Base-by-base conservation (phyloP, 2,888 invertebrate species). In the Cantharis flavilabris region DNA sequence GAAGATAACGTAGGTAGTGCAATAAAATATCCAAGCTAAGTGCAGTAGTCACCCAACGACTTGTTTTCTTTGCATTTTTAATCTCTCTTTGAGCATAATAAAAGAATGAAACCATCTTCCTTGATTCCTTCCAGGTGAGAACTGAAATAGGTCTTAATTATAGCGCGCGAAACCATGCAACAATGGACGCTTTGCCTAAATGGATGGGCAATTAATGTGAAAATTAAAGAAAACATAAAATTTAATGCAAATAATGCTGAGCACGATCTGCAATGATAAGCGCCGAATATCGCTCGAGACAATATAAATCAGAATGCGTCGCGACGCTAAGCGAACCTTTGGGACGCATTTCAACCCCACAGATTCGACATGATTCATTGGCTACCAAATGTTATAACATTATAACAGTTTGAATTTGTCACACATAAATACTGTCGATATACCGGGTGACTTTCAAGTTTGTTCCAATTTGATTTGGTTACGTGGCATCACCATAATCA, bases 361-460 rank as follows among this genome's bases (percentile, higher is more conserved):
- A 74, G 75, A 77, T 73, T 70, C 78, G 77, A 81, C 82, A 83
- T 85, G 85, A 86, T 86, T 85, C 85, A 85, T 84, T 83, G 83
- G 80, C 78, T 78, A 82, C 81, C 85, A 85, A 86, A 85, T 85
- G 83, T 83, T 82, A 81, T 81, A 80, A 80, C 82, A 80, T 79
- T 79, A 82, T 82, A 80, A 80, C 80, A 75, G 79, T 82, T 82
- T 81, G 75, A 77, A 82, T 81, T 81, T 82, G 81, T 81, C 82
- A 82, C 23, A 75, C 75, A 69, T 28, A 69, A 69, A 73, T 33
- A 26, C 14, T 26, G 14, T 13, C 69, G 49, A 18, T 28, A 33
- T 28, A 30, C 30, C n/a, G 49, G n/a, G 49, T 49, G 49, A 49
- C n/a, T 49, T 49, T 9, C 2, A n/a, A n/a, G 9, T 49, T 49